Base-by-base conservation (phyloP, 2,797 vertebrate species). In the Ceryle rudis region DNA sequence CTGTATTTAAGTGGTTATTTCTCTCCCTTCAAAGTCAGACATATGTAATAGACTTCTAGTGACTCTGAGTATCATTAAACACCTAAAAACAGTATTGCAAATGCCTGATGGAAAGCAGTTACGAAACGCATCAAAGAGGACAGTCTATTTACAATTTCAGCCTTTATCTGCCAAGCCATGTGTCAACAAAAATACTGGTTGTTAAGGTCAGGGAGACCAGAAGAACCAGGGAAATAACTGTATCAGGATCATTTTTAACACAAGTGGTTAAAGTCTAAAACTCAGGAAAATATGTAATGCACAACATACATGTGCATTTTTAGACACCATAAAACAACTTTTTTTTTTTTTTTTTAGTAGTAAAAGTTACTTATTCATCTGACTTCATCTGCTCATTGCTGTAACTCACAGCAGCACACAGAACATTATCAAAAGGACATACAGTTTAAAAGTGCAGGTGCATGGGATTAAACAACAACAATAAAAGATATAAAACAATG, bases 141-240 rank as follows among this genome's bases (percentile, higher is more conserved):
- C 16, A 79, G 82, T 51, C 23, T 54, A 67, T 70, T 80, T 93
- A 71, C 51, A 81, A 8, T 65, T 93, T 89, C 79, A 90, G 75
- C 87, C 62, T 92, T 84, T 89, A 96, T 94, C 95, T 96, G 83
- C 66, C 82, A 95, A 95, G 57, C 49, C 39, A 46, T 60, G 31
- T 82, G 82, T 84, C 82, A 96, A 91, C n/a, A 82, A 31, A 61
- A 81, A 64, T 29, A 52, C 23, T 26, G 23, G 67, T 29, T 74
- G 16, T 67, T 93, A 90, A 89, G 88, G 83, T 92, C 88, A 92
- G 35, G 4, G 41, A 89, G 41, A 85, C 41, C 52, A 73, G 23
- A 73, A 94, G 21, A 52, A 78, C 4, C 31, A 41, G 18, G 28
- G 29, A 57, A 90, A 69, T 28, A 91, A 69, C 41, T 39, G 0